Evolutionary conservation across 2,113 vertebrate species (phyloP).

Genomic region (Eudyptes chrysolophus): DNA sequence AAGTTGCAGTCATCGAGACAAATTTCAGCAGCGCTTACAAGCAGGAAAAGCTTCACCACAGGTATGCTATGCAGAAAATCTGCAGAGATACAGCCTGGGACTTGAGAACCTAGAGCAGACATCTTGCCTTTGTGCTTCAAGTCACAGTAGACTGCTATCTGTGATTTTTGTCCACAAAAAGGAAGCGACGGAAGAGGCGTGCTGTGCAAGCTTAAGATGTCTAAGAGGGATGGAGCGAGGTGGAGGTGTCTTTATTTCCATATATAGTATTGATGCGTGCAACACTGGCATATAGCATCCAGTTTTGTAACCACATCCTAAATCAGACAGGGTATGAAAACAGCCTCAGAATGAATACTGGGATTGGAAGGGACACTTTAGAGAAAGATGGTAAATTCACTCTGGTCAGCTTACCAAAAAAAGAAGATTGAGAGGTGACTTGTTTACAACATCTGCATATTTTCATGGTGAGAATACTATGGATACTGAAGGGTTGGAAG

Average conservation of each 20-base stretch:
- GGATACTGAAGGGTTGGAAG: neutral
- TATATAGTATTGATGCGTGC: slow-evolving; percentile 10
- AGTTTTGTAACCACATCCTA: slow-evolving; percentile 43
- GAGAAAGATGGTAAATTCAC: neutral
- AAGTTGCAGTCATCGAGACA: neutral
- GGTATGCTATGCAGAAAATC: neutral
- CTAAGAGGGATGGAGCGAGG: neutral
- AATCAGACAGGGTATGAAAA: slow-evolving; percentile 14
- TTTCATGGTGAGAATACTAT: slow-evolving; percentile 7
- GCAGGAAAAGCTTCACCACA: slow-evolving; percentile 20
- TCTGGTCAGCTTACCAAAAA: slow-evolving; percentile 29
- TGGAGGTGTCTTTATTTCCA: slow-evolving; percentile 33
- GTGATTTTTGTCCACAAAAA: neutral
- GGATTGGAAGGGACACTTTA: neutral
- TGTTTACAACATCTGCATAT: slow-evolving; percentile 18
- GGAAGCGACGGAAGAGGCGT: neutral
- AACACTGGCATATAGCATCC: neutral
- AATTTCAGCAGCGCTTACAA: neutral
- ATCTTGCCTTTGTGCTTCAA: neutral
- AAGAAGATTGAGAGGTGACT: slow-evolving; percentile 26
- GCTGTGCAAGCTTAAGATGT: neutral
- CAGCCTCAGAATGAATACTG: slow-evolving; percentile 29
- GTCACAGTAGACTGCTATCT: neutral
- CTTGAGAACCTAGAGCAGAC: neutral
- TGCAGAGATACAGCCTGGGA: neutral